These are phyloP conservation scores for Cercopithecus mona DNA, from an alignment of 2,113 vertebrate species.

Conservation along the genomic window DNA sequence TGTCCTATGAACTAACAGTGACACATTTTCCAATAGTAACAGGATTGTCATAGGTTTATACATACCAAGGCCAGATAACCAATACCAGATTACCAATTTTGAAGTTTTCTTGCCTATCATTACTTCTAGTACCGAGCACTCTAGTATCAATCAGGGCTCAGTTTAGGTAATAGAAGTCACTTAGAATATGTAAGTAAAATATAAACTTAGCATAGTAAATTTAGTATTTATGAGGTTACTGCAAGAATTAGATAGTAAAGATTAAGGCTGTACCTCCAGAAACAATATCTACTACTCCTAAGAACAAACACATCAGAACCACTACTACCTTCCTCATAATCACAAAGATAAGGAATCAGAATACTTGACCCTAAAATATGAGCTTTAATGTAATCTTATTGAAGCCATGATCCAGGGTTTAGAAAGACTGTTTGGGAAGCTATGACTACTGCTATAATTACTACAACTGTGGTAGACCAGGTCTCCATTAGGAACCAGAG, in stretches of 20 bases:
- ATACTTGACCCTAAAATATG: not conserved
- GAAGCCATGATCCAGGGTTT: not conserved
- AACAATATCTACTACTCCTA: not conserved
- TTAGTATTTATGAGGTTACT: not conserved
- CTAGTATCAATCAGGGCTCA: not conserved
- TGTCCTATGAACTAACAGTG: not conserved
- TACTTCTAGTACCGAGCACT: not conserved
- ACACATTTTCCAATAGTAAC: not conserved
- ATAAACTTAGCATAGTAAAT: not conserved
- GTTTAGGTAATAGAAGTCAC: not conserved
- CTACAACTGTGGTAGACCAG: not conserved
- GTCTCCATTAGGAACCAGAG: no score
- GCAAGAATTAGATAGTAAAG: not conserved
- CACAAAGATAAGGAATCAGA: not conserved
- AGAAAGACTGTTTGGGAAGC: not conserved
- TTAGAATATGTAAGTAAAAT: not conserved
- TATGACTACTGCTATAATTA: not conserved
- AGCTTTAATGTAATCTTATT: not conserved
- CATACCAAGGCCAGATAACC: not conserved
- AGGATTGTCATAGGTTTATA: not conserved
- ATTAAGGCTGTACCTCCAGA: not conserved
- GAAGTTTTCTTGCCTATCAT: not conserved
- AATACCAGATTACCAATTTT: not conserved
- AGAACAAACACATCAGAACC: not conserved
- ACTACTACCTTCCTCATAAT: not conserved